These are phyloP conservation scores for Cephus spinipes DNA, from an alignment of 2,888 invertebrate species.

Conservation along the genomic window DNA sequence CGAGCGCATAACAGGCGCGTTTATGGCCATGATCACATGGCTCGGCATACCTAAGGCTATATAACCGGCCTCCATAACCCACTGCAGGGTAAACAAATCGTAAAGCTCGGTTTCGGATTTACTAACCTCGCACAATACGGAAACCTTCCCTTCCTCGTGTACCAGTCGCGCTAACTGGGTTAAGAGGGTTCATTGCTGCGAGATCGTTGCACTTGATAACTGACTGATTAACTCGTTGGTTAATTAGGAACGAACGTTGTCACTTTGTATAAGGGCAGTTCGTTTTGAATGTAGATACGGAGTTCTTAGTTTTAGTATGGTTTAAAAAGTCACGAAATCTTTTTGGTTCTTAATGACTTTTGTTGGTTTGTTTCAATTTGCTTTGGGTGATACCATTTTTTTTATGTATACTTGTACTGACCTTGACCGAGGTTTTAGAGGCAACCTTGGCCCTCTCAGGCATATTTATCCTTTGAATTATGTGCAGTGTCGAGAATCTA, in stretches of 20 bases:
- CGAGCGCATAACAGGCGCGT: constrained; percentile 67
- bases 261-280: not conserved
- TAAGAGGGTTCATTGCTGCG: not conserved
- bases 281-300: not conserved
- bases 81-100: constrained; percentile 66
- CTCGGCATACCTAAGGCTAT: constrained; percentile 62
- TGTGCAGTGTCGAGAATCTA: not conserved
- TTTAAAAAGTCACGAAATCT: not conserved
- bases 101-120: constrained; percentile 64
- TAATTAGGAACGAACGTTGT: not conserved
- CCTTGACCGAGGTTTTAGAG: not conserved
- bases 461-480: not conserved
- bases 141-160: not conserved
- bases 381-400: not conserved
- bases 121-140: constrained; percentile 62
- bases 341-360: not conserved
- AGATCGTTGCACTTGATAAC: not conserved
- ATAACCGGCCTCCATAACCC: constrained; percentile 63
- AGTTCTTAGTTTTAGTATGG: not conserved
- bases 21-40: constrained; percentile 66
- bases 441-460: not conserved
- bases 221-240: not conserved
- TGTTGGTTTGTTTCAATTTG: not conserved
- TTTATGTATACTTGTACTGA: not conserved
- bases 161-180: not conserved